A percentile compares a stretch with the other conserved stretches of the same genome.
These are phyloP conservation scores for Micropterix aruncella DNA, from an alignment of 2,888 invertebrate species.

Conservation along the genomic window DNA sequence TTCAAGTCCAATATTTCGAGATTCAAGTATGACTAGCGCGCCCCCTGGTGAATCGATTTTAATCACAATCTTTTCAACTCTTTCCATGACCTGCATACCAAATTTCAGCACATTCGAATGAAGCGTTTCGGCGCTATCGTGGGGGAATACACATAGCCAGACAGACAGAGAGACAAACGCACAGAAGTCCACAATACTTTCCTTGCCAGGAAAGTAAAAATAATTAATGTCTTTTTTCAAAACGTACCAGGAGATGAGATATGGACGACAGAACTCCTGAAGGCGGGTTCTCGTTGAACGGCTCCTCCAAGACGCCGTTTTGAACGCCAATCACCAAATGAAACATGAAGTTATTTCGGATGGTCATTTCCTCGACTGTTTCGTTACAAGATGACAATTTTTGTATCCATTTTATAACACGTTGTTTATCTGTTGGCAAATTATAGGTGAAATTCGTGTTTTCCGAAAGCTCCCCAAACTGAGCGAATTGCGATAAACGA, in stretches of 20 bases:
- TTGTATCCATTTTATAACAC: conserved; percentile 32
- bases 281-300: conserved; percentile 35
- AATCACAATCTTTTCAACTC: too few relatives aligned
- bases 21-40: too few relatives aligned
- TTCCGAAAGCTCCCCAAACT: too few relatives aligned
- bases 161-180: too few relatives aligned
- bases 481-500: neutral
- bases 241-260: conserved; percentile 24
- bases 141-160: too few relatives aligned
- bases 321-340: conserved; percentile 32
- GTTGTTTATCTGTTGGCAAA: conserved; percentile 24
- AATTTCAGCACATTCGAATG: too few relatives aligned
- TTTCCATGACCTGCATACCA: too few relatives aligned
- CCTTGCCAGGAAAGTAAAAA: neutral
- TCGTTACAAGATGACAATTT: conserved; percentile 28
- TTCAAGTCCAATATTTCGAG: too few relatives aligned
- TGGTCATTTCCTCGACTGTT: conserved; percentile 31
- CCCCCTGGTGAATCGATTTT: too few relatives aligned
- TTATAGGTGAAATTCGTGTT: too few relatives aligned
- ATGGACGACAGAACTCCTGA: conserved; percentile 26
- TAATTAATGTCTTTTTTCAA: neutral
- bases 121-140: too few relatives aligned
- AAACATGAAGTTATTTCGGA: conserved; percentile 39
- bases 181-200: too few relatives aligned
- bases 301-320: conserved; percentile 27